Evolutionary conservation across 2,888 invertebrate species (phyloP), one percentile per base, ranked within the genome.

Genomic region (Hydrotaea cyrtoneurina): DNA sequence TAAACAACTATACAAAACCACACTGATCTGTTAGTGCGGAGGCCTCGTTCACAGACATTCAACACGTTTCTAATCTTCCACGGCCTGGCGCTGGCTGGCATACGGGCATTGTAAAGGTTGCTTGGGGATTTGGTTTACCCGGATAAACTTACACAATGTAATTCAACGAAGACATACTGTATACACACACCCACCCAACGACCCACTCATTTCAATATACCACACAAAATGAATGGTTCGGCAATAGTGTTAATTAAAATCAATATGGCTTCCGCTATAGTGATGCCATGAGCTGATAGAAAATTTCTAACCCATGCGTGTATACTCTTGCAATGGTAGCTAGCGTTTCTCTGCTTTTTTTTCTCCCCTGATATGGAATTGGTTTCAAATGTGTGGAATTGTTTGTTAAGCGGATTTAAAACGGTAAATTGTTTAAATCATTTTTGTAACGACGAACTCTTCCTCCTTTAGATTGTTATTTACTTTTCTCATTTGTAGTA

Each of bases 181-280:
- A n/a, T 3, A 43, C 50, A n/a, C 15, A 50, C 50, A n/a, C 1
- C 4, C 50, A n/a, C 50, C 1, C 39, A 53, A 17, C 11, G 15
- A 7, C 17, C 19, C 8, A 55, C 7, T 15, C 4, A 31, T n/a
- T n/a, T 7, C 31, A 7, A 31, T 7, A 31, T 31, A 31, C 31
- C 2, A 50, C 31, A 59, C 2, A 64, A 17, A 23, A 69, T 39
- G 39, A 73, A 57, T 77, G 50, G 57, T 73, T 77, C 59, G 57
- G 69, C 80, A 83, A 80, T 80, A 69, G 78, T 36, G 74, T 80
- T 80, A 83, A 80, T 83, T 83, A 78, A 77, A 83, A 78, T 64
- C 69, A 64, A 43, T 83, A 83, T 80, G 83, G 83, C 83, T 83
- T 83, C 83, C 39, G 77, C 50, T 73, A 21, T 19, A 83, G 72